Evolutionary conservation across 35 echinoderm and acorn worm genomes (phyloP), one percentile per base, ranked within the genome.

Genomic region (Heliocidaris tuberculata): DNA sequence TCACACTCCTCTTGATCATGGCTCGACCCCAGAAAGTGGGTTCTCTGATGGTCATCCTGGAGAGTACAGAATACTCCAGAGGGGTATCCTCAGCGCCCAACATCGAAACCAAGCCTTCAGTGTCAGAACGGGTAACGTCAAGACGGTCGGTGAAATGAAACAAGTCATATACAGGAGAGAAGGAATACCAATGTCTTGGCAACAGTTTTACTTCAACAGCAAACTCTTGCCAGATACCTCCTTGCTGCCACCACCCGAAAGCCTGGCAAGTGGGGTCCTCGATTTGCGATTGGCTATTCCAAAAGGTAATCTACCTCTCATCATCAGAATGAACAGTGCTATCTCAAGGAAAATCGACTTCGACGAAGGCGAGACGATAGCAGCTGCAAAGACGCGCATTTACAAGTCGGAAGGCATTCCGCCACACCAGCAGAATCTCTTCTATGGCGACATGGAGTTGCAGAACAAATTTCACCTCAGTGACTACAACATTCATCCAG

Each of bases 141-240:
- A 50, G 30, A 95, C 85, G 29, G 50, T 95, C 10, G 50, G 94
- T 49, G 94, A 89, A 30, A 86, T 95, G 86, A 95, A 95, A 59
- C 31, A 85, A 24, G 31, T 95, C 86, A n/a, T 96, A 12, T 47
- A 52, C 31, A 93, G 85, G 86, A 35, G 85, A 85, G 95, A 96
- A 50, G 95, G 95, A 49, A 96, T 96, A 93, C 95, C 95, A 88
- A 48, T 92, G 29, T 2, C 71, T 27, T 96, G 95, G 95, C 95
- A 96, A 59, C 59, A 85, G 8, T 96, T 93, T 93, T 96, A 94
- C 24, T 94, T 93, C 47, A 78, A 85, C 65, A 71, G 95, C 30
- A 85, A 85, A 85, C 35, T 32, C 19, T 85, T 96, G 31, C 48
- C 92, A 8, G 95, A 96, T 32, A 85, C 90, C 5, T 93, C 90